Evolutionary conservation across 2,888 invertebrate species (phyloP), one percentile per base, ranked within the genome.

Genomic region (Laspeyria flexula): DNA sequence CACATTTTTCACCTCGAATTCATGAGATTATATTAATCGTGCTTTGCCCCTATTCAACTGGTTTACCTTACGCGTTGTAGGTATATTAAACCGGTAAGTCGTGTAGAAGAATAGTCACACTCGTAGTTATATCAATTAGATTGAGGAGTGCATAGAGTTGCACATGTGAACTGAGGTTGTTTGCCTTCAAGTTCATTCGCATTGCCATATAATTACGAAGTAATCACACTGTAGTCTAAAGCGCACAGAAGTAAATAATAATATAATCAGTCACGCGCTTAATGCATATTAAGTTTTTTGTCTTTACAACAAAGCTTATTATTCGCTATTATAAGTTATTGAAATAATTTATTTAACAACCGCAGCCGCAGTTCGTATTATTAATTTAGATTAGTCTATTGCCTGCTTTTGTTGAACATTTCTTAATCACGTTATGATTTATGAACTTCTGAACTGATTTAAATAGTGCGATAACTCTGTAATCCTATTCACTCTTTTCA

Each of bases 121-220:
- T 7, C 3, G 29, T 45, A 34, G 16, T 42, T 43, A 42, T 15
- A 34, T 50, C 27, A 30, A 38, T 42, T 50, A 48, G 43, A 42
- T 13, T 33, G 33, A 33, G 45, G 11, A 39, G 35, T 21, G 30
- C 40, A 46, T 48, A 53, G 51, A 46, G 49, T 43, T 37, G 42
- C 54, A 49, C 47, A 64, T 61, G 57, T 43, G 27, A 27, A 10
- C 23, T 48, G 53, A 69, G 65, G 64, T 65, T 56, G 66, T 45
- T 65, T 65, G 52, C 71, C 67, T 72, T 69, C 71, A 68, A 65
- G 69, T 73, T 73, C 64, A 71, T 72, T 75, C 66, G 69, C 75
- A 68, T 66, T 60, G 49, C 31, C 47, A 33, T 40, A 50, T 66
- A 54, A 70, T 58, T 57, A 51, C 16, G n/a, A n/a, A n/a, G n/a